These are phyloP conservation scores for Diadophis punctatus DNA, from an alignment of 2,113 vertebrate genomes.

Conservation along the genomic window DNA sequence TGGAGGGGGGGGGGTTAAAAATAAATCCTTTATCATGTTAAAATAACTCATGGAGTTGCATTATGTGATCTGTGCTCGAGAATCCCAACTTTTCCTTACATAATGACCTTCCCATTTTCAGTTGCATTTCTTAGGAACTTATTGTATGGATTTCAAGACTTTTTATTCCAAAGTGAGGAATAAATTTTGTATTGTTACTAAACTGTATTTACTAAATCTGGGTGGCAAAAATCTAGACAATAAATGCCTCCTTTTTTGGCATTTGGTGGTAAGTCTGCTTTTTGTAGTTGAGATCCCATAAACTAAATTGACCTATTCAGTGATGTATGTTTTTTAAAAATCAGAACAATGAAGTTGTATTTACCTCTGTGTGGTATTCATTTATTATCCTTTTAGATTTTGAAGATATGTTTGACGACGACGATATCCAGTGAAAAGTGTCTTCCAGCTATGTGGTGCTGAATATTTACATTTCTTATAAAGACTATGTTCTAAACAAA, in stretches of 20 bases:
- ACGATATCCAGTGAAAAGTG: constrained; percentile 80
- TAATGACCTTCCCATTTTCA: not conserved
- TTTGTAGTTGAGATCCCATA: not conserved
- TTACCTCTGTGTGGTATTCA: constrained; percentile 5
- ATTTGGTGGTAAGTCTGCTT: not conserved
- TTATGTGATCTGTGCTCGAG: not conserved
- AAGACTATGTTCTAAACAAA: constrained; percentile 36
- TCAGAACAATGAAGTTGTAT: not conserved
- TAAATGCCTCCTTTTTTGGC: not conserved
- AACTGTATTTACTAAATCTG: not conserved
- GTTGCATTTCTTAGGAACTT: not conserved
- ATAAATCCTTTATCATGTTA: not conserved
- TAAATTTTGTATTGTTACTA: not conserved
- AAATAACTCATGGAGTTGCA: not conserved
- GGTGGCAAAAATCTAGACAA: not conserved
- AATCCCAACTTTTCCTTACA: not conserved
- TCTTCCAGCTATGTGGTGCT: constrained; percentile 9
- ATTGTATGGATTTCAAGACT: not conserved
- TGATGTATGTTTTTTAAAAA: constrained; percentile 4
- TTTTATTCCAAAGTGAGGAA: not conserved
- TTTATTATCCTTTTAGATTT: constrained; percentile 71
- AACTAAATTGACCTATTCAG: not conserved
- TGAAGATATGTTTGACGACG: constrained; percentile 88
- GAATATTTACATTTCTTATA: constrained; percentile 35
- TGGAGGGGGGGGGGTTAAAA: not conserved